Conservation (phyloP, 2,888 invertebrate genomes). For the Thecophora atra region DNA sequence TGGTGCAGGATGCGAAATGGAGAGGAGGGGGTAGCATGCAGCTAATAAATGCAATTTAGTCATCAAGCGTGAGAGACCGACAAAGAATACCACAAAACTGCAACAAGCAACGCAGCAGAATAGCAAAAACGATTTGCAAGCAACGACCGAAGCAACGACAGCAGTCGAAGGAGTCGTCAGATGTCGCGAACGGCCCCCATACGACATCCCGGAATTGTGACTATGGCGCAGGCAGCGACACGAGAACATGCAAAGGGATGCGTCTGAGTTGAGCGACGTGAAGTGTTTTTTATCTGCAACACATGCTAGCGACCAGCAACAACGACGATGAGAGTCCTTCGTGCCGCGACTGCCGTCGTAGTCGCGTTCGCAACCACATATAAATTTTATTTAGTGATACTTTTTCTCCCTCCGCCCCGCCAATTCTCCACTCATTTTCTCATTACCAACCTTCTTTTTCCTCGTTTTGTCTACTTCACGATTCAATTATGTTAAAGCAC, state of each 20-base stretch:
- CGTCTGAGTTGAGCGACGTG: constrained; percentile 15
- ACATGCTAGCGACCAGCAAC: constrained; percentile 9
- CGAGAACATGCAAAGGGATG: background rate
- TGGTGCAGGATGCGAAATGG: background rate
- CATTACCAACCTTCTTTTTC: background rate
- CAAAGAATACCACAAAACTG: constrained; percentile 7
- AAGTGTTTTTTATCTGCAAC: constrained; percentile 8
- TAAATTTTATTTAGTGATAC: constrained; percentile 35
- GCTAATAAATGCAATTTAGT: constrained; percentile 34
- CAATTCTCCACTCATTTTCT: background rate
- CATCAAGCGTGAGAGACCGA: constrained; percentile 23
- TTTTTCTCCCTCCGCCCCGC: too few relatives aligned
- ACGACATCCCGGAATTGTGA: background rate
- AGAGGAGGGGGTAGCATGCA: background rate
- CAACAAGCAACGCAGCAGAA: background rate
- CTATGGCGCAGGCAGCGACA: background rate
- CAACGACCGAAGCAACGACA: background rate
- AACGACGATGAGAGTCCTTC: constrained; percentile 14
- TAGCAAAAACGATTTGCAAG: background rate
- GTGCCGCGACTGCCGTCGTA: too few relatives aligned
- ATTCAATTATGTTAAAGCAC: constrained; percentile 30
- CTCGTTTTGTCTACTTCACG: background rate
- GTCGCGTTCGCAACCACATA: background rate
- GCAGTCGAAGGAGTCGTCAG: background rate
- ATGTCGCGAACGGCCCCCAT: background rate